These are phyloP conservation scores for Calliopum simillimum DNA, from an alignment of 2,888 invertebrate genomes.

Conservation along the genomic window DNA sequence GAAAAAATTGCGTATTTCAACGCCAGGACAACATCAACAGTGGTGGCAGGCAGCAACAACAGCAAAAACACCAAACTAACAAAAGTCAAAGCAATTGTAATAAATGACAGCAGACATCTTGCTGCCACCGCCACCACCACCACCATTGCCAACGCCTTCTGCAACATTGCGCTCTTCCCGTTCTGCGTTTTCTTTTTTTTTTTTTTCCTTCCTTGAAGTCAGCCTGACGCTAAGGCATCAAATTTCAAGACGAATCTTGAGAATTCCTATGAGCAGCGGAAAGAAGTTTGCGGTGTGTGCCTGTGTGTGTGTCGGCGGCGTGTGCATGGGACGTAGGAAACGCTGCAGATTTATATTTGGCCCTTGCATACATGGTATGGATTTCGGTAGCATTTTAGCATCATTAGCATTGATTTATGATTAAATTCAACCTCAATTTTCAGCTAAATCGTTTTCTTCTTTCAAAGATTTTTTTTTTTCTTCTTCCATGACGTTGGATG, in stretches of 20 bases:
- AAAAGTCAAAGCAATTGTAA: slow-evolving; percentile 65
- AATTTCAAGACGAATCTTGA: slow-evolving; percentile 31
- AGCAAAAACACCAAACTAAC: slow-evolving; percentile 52
- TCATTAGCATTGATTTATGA: slow-evolving; percentile 67
- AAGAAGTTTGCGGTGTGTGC: slow-evolving; percentile 8
- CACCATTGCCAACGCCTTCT: slow-evolving; percentile 22
- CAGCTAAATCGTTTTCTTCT: slow-evolving; percentile 60
- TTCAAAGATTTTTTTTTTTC: slow-evolving; percentile 36
- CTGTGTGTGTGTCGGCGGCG: neutral
- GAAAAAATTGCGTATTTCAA: slow-evolving; percentile 34
- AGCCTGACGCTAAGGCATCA: slow-evolving; percentile 25
- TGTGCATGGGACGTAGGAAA: too few species aligned
- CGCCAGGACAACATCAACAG: slow-evolving; percentile 39
- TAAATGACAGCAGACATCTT: slow-evolving; percentile 65
- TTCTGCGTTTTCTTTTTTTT: slow-evolving; percentile 1
- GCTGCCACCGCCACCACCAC: slow-evolving; percentile 26
- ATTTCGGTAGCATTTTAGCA: slow-evolving; percentile 61
- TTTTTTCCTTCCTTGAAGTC: neutral
- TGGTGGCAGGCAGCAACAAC: slow-evolving; percentile 27
- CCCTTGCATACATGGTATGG: slow-evolving; percentile 3
- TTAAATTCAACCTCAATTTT: slow-evolving; percentile 65
- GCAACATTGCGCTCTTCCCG: slow-evolving; percentile 23
- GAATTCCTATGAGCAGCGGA: slow-evolving; percentile 16
- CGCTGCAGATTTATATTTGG: too few species aligned
- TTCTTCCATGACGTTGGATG: slow-evolving; percentile 19